A percentile compares a stretch with the other conserved stretches of the same genome.
Evolutionary conservation across 2,113 vertebrate species (phyloP).

Genomic region (Potamarius usumacintae): DNA sequence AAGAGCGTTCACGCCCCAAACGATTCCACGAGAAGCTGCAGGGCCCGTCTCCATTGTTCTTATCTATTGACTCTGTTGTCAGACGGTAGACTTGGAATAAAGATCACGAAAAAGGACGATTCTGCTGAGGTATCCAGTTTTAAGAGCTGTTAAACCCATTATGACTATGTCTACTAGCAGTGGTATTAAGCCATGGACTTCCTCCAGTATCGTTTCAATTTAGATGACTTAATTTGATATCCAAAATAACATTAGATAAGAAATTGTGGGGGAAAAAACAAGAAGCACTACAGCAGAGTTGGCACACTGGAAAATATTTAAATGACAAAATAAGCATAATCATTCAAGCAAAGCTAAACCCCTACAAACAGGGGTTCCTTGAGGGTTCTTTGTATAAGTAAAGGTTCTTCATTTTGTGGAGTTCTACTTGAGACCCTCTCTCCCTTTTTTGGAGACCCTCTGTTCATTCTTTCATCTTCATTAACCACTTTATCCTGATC

Average conservation of each 20-base stretch:
- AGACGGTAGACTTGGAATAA: not conserved
- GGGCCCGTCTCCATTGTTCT: constrained; percentile 28
- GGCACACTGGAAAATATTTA: no score
- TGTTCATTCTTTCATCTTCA: not conserved
- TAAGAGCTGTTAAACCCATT: not conserved
- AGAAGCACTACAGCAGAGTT: not conserved
- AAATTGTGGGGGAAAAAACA: not conserved
- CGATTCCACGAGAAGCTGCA: not conserved
- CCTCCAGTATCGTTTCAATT: not conserved
- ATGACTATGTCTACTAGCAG: not conserved
- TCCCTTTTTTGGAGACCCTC: not conserved
- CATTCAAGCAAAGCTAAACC: not conserved
- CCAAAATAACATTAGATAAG: not conserved
- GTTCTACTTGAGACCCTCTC: not conserved
- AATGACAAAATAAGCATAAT: not conserved
- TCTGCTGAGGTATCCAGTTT: constrained; percentile 13
- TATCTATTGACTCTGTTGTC: constrained; percentile 9
- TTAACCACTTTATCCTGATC: not conserved
- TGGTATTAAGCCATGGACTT: not conserved
- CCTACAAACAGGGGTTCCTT: not conserved
- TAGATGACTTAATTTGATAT: not conserved
- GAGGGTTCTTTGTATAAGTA: not conserved
- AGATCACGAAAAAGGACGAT: constrained; percentile 1
- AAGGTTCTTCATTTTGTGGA: no score
- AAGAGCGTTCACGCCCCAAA: not conserved